phyloP scores from a whole-genome alignment of 2,113 vertebrate genomes.

The Notarius quadriscutis region DNA sequence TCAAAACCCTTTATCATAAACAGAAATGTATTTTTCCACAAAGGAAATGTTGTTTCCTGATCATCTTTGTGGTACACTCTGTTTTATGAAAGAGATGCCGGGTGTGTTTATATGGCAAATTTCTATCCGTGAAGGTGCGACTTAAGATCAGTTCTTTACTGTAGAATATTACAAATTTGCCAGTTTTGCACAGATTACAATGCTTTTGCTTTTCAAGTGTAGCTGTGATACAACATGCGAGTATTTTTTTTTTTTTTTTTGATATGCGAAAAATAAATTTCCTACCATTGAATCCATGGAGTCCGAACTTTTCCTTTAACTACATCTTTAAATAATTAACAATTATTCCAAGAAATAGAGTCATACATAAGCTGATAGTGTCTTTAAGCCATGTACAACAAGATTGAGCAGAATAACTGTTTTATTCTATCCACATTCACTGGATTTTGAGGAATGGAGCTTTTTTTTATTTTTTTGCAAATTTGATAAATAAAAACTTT shows the following conservation, averaged over 20 bases:
- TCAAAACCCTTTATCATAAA: slow-evolving; percentile 84
- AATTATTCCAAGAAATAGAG: too few relatives aligned
- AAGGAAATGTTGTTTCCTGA: slow-evolving; percentile 85
- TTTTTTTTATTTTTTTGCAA: too few relatives aligned
- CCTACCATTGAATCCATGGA: slow-evolving; percentile 72
- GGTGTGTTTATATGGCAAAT: slow-evolving; percentile 82
- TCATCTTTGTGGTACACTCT: slow-evolving; percentile 83
- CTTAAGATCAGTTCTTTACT: slow-evolving; percentile 71
- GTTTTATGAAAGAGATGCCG: slow-evolving; percentile 77
- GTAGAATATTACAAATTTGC: slow-evolving; percentile 76
- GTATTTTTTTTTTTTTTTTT: slow-evolving; percentile 72
- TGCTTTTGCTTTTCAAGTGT: slow-evolving; percentile 80
- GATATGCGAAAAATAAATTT: slow-evolving; percentile 83
- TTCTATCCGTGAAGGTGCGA: slow-evolving; percentile 78
- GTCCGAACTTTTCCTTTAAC: slow-evolving; percentile 12
- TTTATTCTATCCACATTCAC: too few relatives aligned
- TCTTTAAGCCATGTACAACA: too few relatives aligned
- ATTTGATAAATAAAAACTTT: too few relatives aligned
- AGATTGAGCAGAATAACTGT: too few relatives aligned
- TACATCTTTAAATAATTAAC: too few relatives aligned
- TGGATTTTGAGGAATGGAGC: too few relatives aligned
- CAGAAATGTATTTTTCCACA: slow-evolving; percentile 97
- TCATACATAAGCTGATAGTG: too few relatives aligned
- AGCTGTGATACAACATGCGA: slow-evolving; percentile 83
- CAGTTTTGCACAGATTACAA: slow-evolving; percentile 80